phyloP scores from a whole-genome alignment of 37 sponge, comb jelly and placozoan genomes.

The Halisarca cf. caerulea region DNA sequence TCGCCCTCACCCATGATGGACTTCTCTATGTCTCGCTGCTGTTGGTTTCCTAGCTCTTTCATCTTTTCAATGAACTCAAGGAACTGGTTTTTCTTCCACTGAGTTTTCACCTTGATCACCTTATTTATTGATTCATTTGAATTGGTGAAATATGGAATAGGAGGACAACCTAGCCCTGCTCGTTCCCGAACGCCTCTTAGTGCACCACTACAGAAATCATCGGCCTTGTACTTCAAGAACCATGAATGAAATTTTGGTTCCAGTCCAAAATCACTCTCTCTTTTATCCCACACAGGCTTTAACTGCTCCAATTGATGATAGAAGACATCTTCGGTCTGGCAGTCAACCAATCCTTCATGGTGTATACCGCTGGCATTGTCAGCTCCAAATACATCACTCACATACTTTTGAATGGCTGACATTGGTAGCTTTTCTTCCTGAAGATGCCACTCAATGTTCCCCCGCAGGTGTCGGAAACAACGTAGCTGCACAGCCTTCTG shows the following conservation, averaged over 20 bases:
- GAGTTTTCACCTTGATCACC: not conserved
- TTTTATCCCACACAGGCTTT: not conserved
- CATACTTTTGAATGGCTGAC: not conserved
- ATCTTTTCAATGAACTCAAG: not conserved
- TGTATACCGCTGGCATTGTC: not conserved
- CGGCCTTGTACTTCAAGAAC: not conserved
- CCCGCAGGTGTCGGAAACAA: not conserved
- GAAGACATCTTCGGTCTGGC: not conserved
- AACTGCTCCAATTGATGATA: not conserved
- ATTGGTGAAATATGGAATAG: not conserved
- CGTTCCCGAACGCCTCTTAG: not conserved
- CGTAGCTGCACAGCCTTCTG: not conserved
- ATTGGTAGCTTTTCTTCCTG: not conserved
- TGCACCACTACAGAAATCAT: conserved; percentile 1
- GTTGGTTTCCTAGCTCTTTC: not conserved
- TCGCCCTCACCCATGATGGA: not conserved
- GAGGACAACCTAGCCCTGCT: not conserved
- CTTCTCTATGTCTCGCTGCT: conserved; percentile 4
- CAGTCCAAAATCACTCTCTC: not conserved
- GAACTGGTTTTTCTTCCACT: not conserved
- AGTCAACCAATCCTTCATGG: not conserved
- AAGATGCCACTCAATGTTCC: not conserved
- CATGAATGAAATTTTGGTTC: not conserved
- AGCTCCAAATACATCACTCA: not conserved
- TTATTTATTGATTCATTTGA: conserved; percentile 4